Evolutionary conservation across 1,140 invertebrate species (phyloP).

Genomic region (Zeugodacus cucurbitae): DNA sequence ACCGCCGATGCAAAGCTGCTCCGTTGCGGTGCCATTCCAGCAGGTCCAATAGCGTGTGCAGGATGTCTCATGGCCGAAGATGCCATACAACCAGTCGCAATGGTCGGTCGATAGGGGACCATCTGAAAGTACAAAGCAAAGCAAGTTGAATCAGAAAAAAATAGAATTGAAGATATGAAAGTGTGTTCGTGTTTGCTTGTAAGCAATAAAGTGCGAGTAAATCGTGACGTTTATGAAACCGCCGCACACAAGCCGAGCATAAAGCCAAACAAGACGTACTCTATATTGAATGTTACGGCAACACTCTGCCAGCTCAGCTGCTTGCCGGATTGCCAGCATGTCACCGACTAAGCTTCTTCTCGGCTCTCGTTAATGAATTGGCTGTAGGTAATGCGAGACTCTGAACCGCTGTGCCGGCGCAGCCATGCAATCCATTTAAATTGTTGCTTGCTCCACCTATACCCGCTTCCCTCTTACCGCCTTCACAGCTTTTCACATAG

Average conservation of each 20-base stretch:
- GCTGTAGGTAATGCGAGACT: background rate
- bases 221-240: background rate
- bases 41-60: conserved; percentile 95
- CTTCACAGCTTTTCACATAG: background rate
- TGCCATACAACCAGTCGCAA: conserved; percentile 93
- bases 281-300: too few relatives aligned
- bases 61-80: conserved; percentile 92
- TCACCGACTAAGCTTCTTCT: background rate
- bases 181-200: background rate
- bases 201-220: background rate
- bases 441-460: background rate
- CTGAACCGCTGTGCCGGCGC: background rate
- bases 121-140: conserved; percentile 66
- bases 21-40: conserved; percentile 92
- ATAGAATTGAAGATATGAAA: background rate
- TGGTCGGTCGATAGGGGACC: conserved; percentile 85
- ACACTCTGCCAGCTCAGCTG: background rate
- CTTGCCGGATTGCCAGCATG: background rate
- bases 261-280: too few relatives aligned
- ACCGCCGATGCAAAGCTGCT: conserved; percentile 92
- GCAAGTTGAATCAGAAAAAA: background rate
- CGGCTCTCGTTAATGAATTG: conserved; percentile 30
- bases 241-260: background rate
- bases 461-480: background rate
- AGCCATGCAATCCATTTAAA: background rate